Base-by-base conservation (phyloP, 37 sponge, comb jelly and placozoan species). In the Mnemiopsis leidyi region DNA sequence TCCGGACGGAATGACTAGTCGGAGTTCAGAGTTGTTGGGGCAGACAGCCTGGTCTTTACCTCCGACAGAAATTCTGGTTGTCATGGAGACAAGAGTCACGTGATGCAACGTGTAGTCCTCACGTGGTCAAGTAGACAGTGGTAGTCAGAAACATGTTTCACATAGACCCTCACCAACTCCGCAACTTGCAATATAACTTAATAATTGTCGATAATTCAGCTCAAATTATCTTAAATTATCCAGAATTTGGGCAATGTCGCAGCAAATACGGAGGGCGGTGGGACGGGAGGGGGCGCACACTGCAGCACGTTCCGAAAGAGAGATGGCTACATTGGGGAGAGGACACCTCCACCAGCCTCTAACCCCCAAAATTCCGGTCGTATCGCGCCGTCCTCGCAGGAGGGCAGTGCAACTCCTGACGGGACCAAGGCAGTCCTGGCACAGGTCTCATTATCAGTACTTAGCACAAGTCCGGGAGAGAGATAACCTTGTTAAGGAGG, bases 211-310 rank as follows among this genome's bases (percentile, higher is more conserved):
- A 69, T 69, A 69, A 69, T 69, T 20, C 21, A 25, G 73, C 24
- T 48, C n/a, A 25, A 69, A 69, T 69, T 69, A 69, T 69, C 73
- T 69, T 25, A 69, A 69, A 69, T 69, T 69, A 69, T 28, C 24
- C n/a, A 25, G 73, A 69, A 69, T 69, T 69, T 25, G 24, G 73
- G 29, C 21, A 69, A 69, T 69, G 73, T 69, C 13, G 73, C n/a
- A 5, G 73, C 21, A 69, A 69, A 69, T 69, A 28, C 29, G 73
- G 9, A 2, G 73, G 13, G 9, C 61, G 13, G 61, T 48, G 61
- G 61, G 61, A 48, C 61, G 61, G 61, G 61, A 13, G 13, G 13
- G 13, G 61, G 61, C 13, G 61, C 61, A 48, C 61, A 48, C 13
- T 48, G 61, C 61, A 48, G 61, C 61, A 48, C 61, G 61, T 13